Evolutionary conservation across 2,113 vertebrate species (phyloP), one percentile per base, ranked within the genome.

Genomic region (Ia io): DNA sequence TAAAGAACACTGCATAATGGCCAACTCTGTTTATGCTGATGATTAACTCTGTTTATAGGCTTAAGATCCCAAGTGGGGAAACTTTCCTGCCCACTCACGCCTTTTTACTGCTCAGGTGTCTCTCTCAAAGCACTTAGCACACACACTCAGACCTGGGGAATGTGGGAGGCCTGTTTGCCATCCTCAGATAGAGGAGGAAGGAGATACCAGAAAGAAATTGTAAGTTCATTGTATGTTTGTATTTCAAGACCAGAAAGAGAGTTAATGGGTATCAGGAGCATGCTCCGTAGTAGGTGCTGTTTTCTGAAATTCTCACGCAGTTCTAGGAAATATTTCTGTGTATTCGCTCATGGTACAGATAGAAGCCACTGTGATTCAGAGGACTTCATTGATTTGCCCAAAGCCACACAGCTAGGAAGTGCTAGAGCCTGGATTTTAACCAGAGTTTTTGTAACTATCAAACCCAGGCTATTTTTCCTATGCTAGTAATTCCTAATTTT

Each of bases 31-130:
- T 95, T 80, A 61, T 28, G 82, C 28, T 93, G 49, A 32, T 44
- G 32, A 69, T 77, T 78, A 95, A 74, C 82, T 86, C 83, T 94
- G 53, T 90, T 94, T 90, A 92, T n/a, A 78, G 32, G 69, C 70
- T 93, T 95, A 88, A 40, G 37, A 56, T n/a, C 40, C 13, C 1
- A 23, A 51, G 0, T 86, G 89, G 65, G 69, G 42, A 92, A 95
- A 93, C 94, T 76, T 89, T 51, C 44, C 91, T 89, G 63, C 89
- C 82, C 51, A 92, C 25, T 6, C 83, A 88, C 78, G 42, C n/a
- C 78, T 94, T 28, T 61, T 61, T 56, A 84, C 28, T 14, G 35
- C 17, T 83, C 67, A 51, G 63, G 67, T 53, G 35, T 82, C 63
- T 44, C 42, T 93, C 47, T n/a, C 70, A 88, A 77, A 90, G 61